Percentiles rank a stretch among this genome's conserved stretches.
Evolutionary conservation across 2,888 invertebrate genomes (phyloP).

Genomic region (Hirtodrosophila duncani): DNA sequence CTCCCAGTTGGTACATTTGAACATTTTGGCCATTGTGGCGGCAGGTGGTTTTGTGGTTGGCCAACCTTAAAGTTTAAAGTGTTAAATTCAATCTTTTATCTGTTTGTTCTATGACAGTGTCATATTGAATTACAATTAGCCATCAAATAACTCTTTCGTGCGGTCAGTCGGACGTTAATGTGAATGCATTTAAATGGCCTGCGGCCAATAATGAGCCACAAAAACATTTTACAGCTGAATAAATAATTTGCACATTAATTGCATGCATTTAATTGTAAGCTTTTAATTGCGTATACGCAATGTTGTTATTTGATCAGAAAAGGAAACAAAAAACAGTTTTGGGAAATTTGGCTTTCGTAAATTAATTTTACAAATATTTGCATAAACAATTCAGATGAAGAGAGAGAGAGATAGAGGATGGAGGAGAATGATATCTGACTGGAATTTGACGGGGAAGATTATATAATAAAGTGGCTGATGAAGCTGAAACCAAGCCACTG

Average conservation of each 20-base stretch:
- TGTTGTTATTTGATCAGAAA: conserved; percentile 9
- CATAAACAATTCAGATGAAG: conserved; percentile 1
- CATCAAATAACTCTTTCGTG: conserved; percentile 36
- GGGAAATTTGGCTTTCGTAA: conserved; percentile 9
- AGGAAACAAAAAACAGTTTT: conserved; percentile 9
- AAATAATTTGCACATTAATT: conserved; percentile 69
- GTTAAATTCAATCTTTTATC: conserved; percentile 5
- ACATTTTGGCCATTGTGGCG: background rate
- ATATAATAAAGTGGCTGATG: no score
- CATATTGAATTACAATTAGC: conserved; percentile 60
- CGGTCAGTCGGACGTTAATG: conserved; percentile 22
- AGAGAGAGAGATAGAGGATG: no score
- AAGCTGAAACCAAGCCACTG: no score
- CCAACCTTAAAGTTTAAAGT: conserved; percentile 46
- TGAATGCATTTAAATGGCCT: conserved; percentile 35
- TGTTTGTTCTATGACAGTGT: background rate
- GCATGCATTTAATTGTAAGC: conserved; percentile 55
- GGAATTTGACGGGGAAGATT: no score
- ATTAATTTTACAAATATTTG: conserved; percentile 30
- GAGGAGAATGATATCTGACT: no score
- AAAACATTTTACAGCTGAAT: conserved; percentile 69
- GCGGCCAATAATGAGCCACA: conserved; percentile 64
- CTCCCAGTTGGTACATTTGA: conserved; percentile 6
- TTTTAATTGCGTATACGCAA: conserved; percentile 54
- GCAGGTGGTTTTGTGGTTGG: conserved; percentile 38